Percentiles rank a stretch among this genome's conserved stretches.
These are phyloP conservation scores for Lepidothrix coronata DNA, from an alignment of 2,113 vertebrate species.

Conservation along the genomic window DNA sequence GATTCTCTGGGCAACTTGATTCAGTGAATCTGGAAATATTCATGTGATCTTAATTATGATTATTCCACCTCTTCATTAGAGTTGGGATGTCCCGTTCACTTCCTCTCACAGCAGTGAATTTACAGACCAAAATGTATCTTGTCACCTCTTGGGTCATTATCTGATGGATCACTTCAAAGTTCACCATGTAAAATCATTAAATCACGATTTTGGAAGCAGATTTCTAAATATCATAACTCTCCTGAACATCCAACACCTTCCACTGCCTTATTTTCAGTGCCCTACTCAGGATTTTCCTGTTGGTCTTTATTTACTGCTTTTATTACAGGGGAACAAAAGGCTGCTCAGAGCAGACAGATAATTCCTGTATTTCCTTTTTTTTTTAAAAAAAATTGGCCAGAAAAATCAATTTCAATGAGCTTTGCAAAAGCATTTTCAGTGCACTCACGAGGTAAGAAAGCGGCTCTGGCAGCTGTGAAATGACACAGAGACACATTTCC, in stretches of 20 bases:
- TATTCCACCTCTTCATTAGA: neutral
- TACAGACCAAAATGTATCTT: too few relatives aligned
- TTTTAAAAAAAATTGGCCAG: neutral
- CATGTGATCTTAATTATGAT: neutral
- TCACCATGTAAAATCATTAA: fast-evolving
- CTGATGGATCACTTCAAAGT: neutral
- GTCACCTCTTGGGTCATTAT: neutral
- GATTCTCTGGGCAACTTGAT: neutral
- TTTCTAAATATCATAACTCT: neutral
- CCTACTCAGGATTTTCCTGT: neutral
- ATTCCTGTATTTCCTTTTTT: neutral
- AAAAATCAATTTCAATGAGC: conserved; percentile 55
- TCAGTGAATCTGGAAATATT: neutral
- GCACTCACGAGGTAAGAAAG: neutral
- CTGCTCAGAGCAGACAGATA: neutral
- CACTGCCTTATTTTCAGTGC: neutral
- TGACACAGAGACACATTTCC: neutral
- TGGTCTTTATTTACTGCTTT: neutral
- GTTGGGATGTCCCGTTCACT: neutral
- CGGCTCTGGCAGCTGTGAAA: neutral
- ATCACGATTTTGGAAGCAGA: neutral
- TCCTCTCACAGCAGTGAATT: neutral
- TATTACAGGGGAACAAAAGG: neutral
- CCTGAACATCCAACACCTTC: neutral
- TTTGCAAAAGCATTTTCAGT: neutral